A percentile compares a stretch with the other conserved stretches of the same genome.
Conservation (phyloP, 1,140 invertebrate species). For the Cephus cinctus region DNA sequence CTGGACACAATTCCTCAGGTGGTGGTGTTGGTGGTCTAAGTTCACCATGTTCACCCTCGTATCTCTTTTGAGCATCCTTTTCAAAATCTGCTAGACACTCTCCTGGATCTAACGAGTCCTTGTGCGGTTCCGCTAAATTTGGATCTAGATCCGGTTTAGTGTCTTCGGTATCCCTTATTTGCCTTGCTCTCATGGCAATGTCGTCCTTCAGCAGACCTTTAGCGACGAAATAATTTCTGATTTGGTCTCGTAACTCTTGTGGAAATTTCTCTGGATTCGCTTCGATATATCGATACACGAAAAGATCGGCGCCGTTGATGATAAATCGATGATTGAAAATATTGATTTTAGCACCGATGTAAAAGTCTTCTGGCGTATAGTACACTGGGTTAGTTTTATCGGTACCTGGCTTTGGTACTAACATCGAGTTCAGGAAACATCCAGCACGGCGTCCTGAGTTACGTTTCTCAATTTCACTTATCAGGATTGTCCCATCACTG, state of each 20-base stretch:
- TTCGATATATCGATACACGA: conserved; percentile 69
- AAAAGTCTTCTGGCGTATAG: conserved; percentile 68
- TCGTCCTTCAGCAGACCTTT: conserved; percentile 30
- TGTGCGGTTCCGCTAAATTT: background rate
- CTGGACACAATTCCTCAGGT: conserved; percentile 1
- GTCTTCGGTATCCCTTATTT: background rate
- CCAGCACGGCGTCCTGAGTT: conserved; percentile 72
- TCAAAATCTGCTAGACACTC: background rate
- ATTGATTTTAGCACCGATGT: conserved; percentile 64
- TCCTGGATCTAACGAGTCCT: background rate
- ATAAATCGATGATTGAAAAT: conserved; percentile 68
- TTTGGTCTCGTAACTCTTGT: conserved; percentile 61
- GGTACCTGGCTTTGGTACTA: conserved; percentile 67
- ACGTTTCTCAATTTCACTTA: conserved; percentile 61
- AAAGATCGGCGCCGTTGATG: conserved; percentile 67
- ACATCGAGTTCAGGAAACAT: conserved; percentile 67
- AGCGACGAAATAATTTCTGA: conserved; percentile 62
- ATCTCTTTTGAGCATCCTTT: background rate
- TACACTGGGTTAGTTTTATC: conserved; percentile 49
- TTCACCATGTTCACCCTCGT: conserved; percentile 3
- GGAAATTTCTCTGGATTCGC: conserved; percentile 69
- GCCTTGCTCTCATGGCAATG: background rate
- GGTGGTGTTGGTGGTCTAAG: background rate
- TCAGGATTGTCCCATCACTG: conserved; percentile 62
- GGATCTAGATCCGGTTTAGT: background rate